Conservation (phyloP, 2,797 vertebrate species). For the Typhlichthys eigenmanni region DNA sequence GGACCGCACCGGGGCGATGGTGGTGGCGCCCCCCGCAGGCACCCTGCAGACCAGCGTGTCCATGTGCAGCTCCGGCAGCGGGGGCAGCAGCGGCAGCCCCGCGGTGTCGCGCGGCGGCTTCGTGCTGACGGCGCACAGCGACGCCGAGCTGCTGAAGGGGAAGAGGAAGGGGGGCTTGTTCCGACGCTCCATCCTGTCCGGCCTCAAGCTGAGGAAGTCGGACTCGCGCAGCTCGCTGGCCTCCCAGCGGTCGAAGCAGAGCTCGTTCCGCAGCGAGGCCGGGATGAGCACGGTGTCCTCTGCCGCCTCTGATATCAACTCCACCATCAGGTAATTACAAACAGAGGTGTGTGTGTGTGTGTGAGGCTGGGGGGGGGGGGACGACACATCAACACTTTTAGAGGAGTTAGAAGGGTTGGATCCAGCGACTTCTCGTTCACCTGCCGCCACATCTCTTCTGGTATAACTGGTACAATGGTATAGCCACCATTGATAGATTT, state of each 20-base stretch:
- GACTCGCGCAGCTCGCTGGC: constrained; percentile 97
- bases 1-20: constrained; percentile 78
- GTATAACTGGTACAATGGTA: no score
- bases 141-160: constrained; percentile 90
- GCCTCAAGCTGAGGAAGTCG: constrained; percentile 93
- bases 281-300: constrained; percentile 98
- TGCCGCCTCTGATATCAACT: constrained; percentile 95
- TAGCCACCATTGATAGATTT: no score
- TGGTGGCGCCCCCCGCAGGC: constrained; percentile 69
- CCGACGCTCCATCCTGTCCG: constrained; percentile 92
- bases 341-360: not conserved
- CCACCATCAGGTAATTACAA: constrained; percentile 82
- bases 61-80: constrained; percentile 81
- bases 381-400: no score
- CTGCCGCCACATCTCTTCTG: no score
- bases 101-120: constrained; percentile 95
- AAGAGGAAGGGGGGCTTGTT: constrained; percentile 95
- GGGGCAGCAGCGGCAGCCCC: constrained; percentile 86
- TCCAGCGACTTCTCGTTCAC: no score
- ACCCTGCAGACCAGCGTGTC: constrained; percentile 76
- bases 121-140: constrained; percentile 93
- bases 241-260: constrained; percentile 97
- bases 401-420: no score
- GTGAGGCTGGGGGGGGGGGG: no score
- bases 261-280: constrained; percentile 96